A percentile compares a stretch with the other conserved stretches of the same genome.
phyloP scores from a whole-genome alignment of 1,140 invertebrate genomes.

The Pristionchus pacificus region DNA sequence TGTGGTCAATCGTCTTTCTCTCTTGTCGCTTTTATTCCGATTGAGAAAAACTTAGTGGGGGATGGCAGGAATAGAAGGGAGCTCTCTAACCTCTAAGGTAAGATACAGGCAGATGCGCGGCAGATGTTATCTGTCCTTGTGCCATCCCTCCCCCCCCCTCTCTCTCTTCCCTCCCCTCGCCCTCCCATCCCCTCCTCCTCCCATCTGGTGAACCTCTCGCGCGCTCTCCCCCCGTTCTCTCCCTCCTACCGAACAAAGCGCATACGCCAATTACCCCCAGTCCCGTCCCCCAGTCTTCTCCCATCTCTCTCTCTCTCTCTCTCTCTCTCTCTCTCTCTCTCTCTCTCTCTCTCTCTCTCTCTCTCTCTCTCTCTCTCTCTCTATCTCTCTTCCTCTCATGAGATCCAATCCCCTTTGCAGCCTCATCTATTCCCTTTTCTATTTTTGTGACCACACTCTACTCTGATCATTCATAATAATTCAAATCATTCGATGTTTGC shows the following conservation, averaged over 20 bases:
- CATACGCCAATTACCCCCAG: not conserved
- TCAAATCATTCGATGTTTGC: no score
- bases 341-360: not conserved
- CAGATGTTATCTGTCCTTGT: not conserved
- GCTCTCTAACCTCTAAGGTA: no score
- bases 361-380: not conserved
- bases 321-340: not conserved
- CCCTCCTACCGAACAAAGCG: not conserved
- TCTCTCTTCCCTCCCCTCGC: no score
- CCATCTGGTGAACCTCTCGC: not conserved
- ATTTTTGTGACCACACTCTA: not conserved
- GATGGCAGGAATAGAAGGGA: no score
- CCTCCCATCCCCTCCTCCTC: not conserved
- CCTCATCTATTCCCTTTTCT: not conserved
- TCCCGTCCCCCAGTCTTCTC: no score
- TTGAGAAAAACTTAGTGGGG: no score
- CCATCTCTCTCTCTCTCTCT: not conserved
- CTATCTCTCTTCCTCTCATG: not conserved
- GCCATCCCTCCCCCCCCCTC: not conserved
- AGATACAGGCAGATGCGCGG: conserved; percentile 1
- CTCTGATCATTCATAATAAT: no score
- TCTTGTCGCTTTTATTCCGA: no score
- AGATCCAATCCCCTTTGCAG: not conserved
- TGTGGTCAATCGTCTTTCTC: no score
- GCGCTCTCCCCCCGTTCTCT: no score